These are phyloP conservation scores for Fistularia tabacaria DNA, from an alignment of 2,797 vertebrate genomes.

Conservation along the genomic window DNA sequence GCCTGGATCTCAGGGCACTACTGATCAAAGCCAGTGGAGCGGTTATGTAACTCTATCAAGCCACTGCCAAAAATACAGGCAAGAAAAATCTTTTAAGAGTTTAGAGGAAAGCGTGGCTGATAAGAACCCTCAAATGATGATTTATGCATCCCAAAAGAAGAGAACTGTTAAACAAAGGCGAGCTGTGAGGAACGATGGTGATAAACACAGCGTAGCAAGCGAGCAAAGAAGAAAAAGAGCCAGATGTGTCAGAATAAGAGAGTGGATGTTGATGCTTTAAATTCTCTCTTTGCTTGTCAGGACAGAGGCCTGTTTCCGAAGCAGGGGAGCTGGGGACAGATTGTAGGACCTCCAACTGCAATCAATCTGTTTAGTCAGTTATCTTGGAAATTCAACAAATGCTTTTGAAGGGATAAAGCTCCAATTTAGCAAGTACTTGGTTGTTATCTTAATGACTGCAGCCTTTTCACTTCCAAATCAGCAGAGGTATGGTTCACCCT, in stretches of 20 bases:
- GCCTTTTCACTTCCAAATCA: neutral
- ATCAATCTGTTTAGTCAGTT: too few relatives aligned
- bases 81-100: slow-evolving; percentile 46
- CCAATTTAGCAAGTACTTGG: too few relatives aligned
- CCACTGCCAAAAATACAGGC: slow-evolving; percentile 32
- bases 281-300: slow-evolving; percentile 13
- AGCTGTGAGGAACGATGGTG: too few relatives aligned
- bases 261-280: slow-evolving; percentile 12
- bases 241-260: slow-evolving; percentile 24
- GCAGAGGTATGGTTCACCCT: neutral
- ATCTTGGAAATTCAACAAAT: too few relatives aligned
- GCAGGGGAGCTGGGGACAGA: neutral
- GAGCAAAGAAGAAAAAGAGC: slow-evolving; percentile 24
- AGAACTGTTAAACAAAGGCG: slow-evolving; percentile 13
- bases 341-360: too few relatives aligned
- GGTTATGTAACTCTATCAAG: slow-evolving; percentile 46
- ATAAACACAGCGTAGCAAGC: slow-evolving; percentile 23
- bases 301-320: slow-evolving; percentile 12
- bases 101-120: slow-evolving; percentile 30
- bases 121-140: slow-evolving; percentile 18
- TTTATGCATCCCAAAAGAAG: slow-evolving; percentile 16
- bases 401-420: too few relatives aligned
- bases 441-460: neutral
- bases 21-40: slow-evolving; percentile 46
- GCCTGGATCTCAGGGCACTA: slow-evolving; percentile 15